A percentile compares a stretch with the other conserved stretches of the same genome.
Conservation (phyloP, 2,797 vertebrate genomes). For the Meriones psammophilus region DNA sequence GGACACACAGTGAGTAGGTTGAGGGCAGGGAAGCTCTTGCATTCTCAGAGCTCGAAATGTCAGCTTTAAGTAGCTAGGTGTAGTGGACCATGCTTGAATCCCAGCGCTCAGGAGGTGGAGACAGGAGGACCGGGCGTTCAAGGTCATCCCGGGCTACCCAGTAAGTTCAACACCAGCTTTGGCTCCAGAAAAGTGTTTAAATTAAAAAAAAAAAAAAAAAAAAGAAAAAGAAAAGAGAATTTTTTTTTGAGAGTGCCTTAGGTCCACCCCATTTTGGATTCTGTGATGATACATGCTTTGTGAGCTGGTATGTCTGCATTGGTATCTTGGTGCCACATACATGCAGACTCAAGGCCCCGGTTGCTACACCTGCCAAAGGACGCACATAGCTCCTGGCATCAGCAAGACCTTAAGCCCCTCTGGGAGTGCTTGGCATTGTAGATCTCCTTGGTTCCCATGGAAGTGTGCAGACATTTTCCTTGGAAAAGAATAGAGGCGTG, state of each 20-base stretch:
- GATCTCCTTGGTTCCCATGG: not conserved
- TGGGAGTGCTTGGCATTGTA: not conserved
- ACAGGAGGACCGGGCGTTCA: not conserved
- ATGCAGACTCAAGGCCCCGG: not conserved
- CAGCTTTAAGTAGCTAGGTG: not conserved
- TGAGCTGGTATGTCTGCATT: not conserved
- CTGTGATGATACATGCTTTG: not conserved
- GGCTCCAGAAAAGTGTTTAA: not conserved
- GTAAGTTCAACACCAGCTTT: not conserved
- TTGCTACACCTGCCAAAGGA: not conserved
- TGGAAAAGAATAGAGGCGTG: not conserved
- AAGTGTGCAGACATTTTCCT: not conserved
- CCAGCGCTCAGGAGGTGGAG: not conserved
- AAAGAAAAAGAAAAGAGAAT: not conserved
- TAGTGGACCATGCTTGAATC: not conserved
- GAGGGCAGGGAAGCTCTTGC: fast-evolving
- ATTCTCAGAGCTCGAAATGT: not conserved
- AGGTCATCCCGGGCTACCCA: not conserved
- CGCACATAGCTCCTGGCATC: not conserved
- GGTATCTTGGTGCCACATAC: not conserved
- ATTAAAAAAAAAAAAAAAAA: not conserved
- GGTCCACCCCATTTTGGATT: not conserved
- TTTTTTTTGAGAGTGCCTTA: not conserved
- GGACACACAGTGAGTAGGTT: not conserved
- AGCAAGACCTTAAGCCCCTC: no score